A percentile compares a stretch with the other conserved stretches of the same genome.
phyloP scores from a whole-genome alignment of 2,113 vertebrate species.

The Benitochromis conjunctus region DNA sequence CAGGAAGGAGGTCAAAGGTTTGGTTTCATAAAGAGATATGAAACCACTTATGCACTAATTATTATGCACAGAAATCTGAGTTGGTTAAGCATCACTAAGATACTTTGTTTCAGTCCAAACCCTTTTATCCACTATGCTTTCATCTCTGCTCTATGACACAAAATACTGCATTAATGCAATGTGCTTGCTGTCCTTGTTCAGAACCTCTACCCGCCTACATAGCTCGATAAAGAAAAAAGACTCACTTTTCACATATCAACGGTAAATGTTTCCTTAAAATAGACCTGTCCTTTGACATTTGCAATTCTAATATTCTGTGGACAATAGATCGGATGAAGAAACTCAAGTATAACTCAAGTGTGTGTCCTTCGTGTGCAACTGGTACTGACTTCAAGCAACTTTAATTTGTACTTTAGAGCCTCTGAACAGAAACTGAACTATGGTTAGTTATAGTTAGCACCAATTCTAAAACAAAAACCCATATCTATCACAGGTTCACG shows the following conservation, averaged over 20 bases:
- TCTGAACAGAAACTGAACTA: neutral
- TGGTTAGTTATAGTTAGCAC: neutral
- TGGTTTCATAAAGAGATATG: slow-evolving; percentile 29
- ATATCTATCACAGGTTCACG: neutral
- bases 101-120: slow-evolving; percentile 2
- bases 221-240: neutral
- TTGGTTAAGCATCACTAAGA: slow-evolving; percentile 11
- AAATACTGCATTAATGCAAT: slow-evolving; percentile 29
- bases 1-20: slow-evolving; percentile 50
- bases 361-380: neutral
- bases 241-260: neutral
- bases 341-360: neutral
- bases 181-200: neutral
- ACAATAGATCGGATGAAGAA: neutral
- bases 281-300: neutral
- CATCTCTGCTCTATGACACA: slow-evolving; percentile 13
- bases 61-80: slow-evolving; percentile 22
- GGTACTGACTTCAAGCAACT: neutral
- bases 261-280: slow-evolving; percentile 1
- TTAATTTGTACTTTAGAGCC: neutral
- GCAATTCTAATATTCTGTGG: neutral
- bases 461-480: neutral
- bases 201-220: neutral
- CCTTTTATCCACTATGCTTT: slow-evolving; percentile 28
- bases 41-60: slow-evolving; percentile 26